Percentiles rank a stretch among this genome's conserved stretches.
Evolutionary conservation across 2,888 invertebrate genomes (phyloP).

Genomic region (Lithosia quadra): DNA sequence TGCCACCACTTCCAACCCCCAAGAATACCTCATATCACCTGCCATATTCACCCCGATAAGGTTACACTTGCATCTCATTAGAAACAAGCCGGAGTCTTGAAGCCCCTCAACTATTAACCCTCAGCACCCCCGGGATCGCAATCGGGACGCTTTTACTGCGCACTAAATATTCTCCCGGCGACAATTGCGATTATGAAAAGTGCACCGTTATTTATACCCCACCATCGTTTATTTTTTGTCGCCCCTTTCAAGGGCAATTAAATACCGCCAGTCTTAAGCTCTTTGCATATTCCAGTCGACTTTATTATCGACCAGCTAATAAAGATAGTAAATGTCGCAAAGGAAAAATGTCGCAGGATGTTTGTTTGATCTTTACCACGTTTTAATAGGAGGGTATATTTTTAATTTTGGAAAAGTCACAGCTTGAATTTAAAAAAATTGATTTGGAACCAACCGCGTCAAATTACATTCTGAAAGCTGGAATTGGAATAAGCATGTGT

Average conservation of each 20-base stretch:
- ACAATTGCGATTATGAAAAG: slow-evolving; percentile 88
- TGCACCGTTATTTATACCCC: slow-evolving; percentile 86
- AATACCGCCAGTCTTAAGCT: slow-evolving; percentile 84
- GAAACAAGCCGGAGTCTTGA: slow-evolving; percentile 47
- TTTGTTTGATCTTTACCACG: slow-evolving; percentile 39
- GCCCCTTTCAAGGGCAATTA: slow-evolving; percentile 87
- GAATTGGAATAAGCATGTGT: no score
- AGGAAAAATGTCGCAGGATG: slow-evolving; percentile 50
- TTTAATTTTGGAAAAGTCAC: slow-evolving; percentile 20
- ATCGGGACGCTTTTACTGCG: slow-evolving; percentile 81
- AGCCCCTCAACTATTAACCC: slow-evolving; percentile 74
- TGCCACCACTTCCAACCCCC: background rate
- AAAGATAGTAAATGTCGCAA: slow-evolving; percentile 79
- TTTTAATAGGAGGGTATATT: slow-evolving; percentile 33
- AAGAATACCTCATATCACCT: slow-evolving; percentile 41
- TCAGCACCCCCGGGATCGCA: slow-evolving; percentile 64
- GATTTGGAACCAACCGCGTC: no score
- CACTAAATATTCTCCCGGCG: slow-evolving; percentile 87
- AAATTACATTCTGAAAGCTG: no score
- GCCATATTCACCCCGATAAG: slow-evolving; percentile 43
- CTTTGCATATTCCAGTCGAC: slow-evolving; percentile 81
- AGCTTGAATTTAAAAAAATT: background rate
- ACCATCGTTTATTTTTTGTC: slow-evolving; percentile 83
- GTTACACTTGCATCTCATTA: slow-evolving; percentile 57
- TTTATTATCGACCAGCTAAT: slow-evolving; percentile 78